Evolutionary conservation across 2,888 invertebrate genomes (phyloP).

Genomic region (Napeogenes sylphis): DNA sequence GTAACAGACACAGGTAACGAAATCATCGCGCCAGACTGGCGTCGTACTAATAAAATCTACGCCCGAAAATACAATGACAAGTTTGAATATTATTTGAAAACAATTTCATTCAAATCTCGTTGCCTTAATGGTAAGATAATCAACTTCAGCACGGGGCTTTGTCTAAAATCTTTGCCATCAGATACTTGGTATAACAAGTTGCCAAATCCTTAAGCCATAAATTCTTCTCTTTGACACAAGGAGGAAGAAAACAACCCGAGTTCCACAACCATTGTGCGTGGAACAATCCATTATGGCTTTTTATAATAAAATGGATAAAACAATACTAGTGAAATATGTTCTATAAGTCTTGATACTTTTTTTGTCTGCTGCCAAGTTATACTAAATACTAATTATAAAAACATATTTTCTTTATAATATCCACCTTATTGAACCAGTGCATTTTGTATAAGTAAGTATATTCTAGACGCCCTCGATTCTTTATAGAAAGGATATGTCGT

Average conservation of each 20-base stretch:
- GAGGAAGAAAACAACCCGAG: slow-evolving; percentile 29
- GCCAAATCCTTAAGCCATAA: slow-evolving; percentile 33
- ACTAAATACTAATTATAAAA: not conserved
- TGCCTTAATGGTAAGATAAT: slow-evolving; percentile 31
- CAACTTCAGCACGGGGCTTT: slow-evolving; percentile 21
- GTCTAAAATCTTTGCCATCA: slow-evolving; percentile 32
- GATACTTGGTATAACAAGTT: slow-evolving; percentile 30
- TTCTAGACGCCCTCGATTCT: slow-evolving; percentile 52
- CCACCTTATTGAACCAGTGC: slow-evolving; percentile 22
- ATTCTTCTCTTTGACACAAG: slow-evolving; percentile 32
- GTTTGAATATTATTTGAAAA: slow-evolving; percentile 15
- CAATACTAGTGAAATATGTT: slow-evolving; percentile 29
- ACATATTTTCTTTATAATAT: slow-evolving; percentile 9
- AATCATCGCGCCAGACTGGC: slow-evolving; percentile 4
- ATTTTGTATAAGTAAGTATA: slow-evolving; percentile 34
- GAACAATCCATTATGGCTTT: slow-evolving; percentile 30
- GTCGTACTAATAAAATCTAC: slow-evolving; percentile 3
- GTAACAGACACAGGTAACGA: not conserved
- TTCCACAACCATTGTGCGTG: slow-evolving; percentile 29
- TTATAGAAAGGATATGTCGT: slow-evolving; percentile 42
- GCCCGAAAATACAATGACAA: slow-evolving; percentile 4
- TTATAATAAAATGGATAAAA: slow-evolving; percentile 30
- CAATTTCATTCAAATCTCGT: slow-evolving; percentile 28
- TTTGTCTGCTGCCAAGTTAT: slow-evolving; percentile 14
- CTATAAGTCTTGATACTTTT: slow-evolving; percentile 19